phyloP scores from a whole-genome alignment of 2,888 invertebrate species.

The Callyntrura sp. region DNA sequence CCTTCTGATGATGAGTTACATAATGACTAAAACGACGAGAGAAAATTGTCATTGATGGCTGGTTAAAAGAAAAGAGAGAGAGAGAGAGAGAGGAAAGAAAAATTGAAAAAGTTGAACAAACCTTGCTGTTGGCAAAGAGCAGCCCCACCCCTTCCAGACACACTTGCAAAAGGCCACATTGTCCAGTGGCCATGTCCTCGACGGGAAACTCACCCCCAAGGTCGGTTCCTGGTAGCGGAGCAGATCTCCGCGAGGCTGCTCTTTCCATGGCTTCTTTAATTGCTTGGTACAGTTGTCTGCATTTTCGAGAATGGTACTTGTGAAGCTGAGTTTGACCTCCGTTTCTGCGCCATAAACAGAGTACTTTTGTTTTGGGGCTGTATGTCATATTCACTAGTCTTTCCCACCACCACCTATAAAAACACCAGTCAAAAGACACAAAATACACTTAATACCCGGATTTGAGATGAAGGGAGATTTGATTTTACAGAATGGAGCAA shows the following conservation, averaged over 20 bases:
- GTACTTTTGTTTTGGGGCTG: slow-evolving; percentile 98
- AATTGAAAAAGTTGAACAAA: slow-evolving; percentile 86
- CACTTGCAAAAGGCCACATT: slow-evolving; percentile 98
- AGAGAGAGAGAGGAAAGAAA: slow-evolving; percentile 4
- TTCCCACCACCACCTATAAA: slow-evolving; percentile 98
- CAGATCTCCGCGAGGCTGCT: slow-evolving; percentile 90
- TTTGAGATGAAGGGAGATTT: too few relatives aligned
- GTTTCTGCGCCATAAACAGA: slow-evolving; percentile 98
- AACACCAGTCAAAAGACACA: too few relatives aligned
- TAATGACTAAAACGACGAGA: not conserved
- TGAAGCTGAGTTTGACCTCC: slow-evolving; percentile 98
- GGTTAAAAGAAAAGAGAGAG: not conserved
- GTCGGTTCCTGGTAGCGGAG: slow-evolving; percentile 91
- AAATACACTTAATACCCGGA: too few relatives aligned
- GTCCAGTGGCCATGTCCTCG: slow-evolving; percentile 98
- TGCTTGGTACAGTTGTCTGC: slow-evolving; percentile 93
- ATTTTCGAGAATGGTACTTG: slow-evolving; percentile 99
- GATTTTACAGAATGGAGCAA: not conserved
- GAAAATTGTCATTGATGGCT: not conserved
- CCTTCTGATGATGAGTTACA: slow-evolving; percentile 12
- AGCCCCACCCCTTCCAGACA: slow-evolving; percentile 99
- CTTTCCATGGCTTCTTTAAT: slow-evolving; percentile 99
- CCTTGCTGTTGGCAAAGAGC: slow-evolving; percentile 99
- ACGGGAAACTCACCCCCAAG: slow-evolving; percentile 99
- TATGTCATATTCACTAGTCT: slow-evolving; percentile 99